Evolutionary conservation across 2,888 invertebrate species (phyloP), one percentile per base, ranked within the genome.

Genomic region (Dichetophora obliterata): DNA sequence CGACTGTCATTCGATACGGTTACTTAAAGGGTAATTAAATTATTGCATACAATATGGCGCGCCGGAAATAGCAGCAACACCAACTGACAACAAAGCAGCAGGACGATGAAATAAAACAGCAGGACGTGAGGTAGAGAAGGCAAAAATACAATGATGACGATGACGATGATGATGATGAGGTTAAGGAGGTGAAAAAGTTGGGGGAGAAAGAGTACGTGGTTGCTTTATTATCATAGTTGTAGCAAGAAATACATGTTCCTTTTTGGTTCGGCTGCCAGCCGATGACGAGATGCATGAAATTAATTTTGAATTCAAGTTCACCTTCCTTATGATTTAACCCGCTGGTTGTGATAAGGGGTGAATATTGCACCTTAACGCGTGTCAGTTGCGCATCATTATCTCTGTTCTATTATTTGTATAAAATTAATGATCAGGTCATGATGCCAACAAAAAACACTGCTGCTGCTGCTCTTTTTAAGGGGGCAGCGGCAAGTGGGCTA

Each of bases 1-100:
- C 80, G 83, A 84, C 82, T 83, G 84, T 80, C 80, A 86, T 85
- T 85, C 83, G 85, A 85, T 86, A 86, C 82, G 88, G 85, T 87
- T 86, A 85, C 86, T 87, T 87, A 85, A 85, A 85, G 85, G 85
- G 84, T 87, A 88, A 88, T 88, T 88, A 87, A 86, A 86, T 85
- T 84, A 86, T 86, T 75, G 72, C 70, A 69, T 34, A 66, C 75
- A 59, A 70, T 72, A 77, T 75, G 77, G 66, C 68, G 71, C 71
- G 54, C 57, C 66, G 70, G 54, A 70, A 70, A 27, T 27, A 73
- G 27, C 80, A 76, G 80, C 61, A 78, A 75, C 68, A 50, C 34
- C 70, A 66, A 54, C 43, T 57, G 50, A 50, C 73, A 59, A 27
- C 50, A 5, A 31, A 4, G 69, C 27, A 69, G 54, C 74, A 63